Percentiles rank a stretch among this genome's conserved stretches.
Evolutionary conservation across 2,113 vertebrate genomes (phyloP).

Genomic region (Rousettus leschenaultii): DNA sequence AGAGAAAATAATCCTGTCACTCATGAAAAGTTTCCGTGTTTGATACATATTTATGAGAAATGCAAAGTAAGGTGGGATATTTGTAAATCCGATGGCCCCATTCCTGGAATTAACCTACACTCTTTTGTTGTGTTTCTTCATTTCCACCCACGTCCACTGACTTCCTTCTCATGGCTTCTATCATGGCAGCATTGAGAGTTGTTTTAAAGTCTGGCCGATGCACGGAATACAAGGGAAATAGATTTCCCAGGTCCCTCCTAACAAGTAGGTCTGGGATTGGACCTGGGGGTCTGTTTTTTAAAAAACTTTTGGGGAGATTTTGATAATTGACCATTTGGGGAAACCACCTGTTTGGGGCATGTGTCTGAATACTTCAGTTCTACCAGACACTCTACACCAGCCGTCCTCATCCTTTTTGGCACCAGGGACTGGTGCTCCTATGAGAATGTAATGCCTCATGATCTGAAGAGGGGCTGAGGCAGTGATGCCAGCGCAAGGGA

Average conservation of each 20-base stretch:
- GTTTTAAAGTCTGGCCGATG: not conserved
- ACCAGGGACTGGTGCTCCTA: too few species aligned
- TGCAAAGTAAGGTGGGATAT: not conserved
- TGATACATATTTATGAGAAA: conserved; percentile 3
- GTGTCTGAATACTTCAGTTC: not conserved
- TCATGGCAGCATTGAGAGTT: not conserved
- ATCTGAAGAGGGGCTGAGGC: too few species aligned
- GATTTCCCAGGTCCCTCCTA: not conserved
- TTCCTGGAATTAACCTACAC: not conserved
- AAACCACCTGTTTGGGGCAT: not conserved
- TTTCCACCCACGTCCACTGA: not conserved
- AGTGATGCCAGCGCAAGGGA: too few species aligned
- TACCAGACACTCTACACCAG: not conserved
- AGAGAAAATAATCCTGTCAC: not conserved
- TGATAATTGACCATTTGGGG: not conserved
- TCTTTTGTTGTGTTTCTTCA: not conserved
- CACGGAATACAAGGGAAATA: accelerated
- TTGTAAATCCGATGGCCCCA: not conserved
- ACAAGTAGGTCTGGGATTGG: not conserved
- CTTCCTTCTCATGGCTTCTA: not conserved
- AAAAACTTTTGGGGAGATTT: not conserved
- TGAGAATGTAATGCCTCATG: too few species aligned
- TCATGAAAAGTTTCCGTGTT: not conserved
- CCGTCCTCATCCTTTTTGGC: too few species aligned
- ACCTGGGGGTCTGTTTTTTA: not conserved